A percentile compares a stretch with the other conserved stretches of the same genome.
phyloP scores from a whole-genome alignment of 53 echinoderm and acorn worm species.

The Echinometra lucunter region DNA sequence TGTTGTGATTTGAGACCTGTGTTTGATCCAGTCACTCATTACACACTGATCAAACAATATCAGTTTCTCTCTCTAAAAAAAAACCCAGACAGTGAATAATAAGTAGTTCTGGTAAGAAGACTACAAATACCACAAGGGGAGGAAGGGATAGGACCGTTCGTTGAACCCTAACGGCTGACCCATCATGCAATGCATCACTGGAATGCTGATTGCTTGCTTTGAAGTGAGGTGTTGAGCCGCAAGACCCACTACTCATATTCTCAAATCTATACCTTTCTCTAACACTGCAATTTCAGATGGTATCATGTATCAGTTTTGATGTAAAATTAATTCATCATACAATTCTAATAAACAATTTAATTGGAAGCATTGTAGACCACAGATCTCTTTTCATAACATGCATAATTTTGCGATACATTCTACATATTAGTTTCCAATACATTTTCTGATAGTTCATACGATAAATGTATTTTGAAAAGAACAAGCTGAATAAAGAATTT shows the following conservation, averaged over 20 bases:
- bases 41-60: not conserved
- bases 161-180: conserved; percentile 59
- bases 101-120: not conserved
- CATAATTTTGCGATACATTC: not conserved
- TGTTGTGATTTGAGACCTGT: not conserved
- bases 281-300: not conserved
- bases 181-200: conserved; percentile 66
- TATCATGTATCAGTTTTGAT: not conserved
- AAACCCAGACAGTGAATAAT: not conserved
- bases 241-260: not conserved
- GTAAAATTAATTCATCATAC: not conserved
- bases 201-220: conserved; percentile 66
- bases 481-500: not conserved
- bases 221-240: conserved; percentile 66
- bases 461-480: no score
- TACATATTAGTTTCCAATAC: not conserved
- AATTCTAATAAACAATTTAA: not conserved
- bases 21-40: not conserved
- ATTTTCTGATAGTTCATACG: not conserved
- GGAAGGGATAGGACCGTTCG: conserved; percentile 61
- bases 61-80: not conserved
- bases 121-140: conserved; percentile 18
- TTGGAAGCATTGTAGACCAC: not conserved
- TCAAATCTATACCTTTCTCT: not conserved
- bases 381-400: not conserved